Base-by-base conservation (phyloP, 2,888 invertebrate species). In the Oscheius onirici region DNA sequence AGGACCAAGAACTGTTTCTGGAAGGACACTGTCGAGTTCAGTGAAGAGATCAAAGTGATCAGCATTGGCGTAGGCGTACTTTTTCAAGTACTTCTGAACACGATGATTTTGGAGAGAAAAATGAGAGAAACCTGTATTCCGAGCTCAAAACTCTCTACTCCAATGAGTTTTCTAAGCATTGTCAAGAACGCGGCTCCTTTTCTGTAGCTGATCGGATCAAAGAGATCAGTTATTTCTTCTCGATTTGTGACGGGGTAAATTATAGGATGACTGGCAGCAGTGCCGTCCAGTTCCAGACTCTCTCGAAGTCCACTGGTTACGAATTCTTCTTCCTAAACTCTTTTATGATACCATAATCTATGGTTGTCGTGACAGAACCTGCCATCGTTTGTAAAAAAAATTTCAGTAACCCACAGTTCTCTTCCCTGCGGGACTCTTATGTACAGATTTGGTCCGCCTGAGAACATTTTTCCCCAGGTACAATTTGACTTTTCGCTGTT, bases 181-280 rank as follows among this genome's bases (percentile, higher is more conserved):
- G 80, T 74, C 10, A 87, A 71, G 2, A 87, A 77, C 5, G 83
- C 72, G 3, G 75, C 84, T 51, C 86, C 85, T 63, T 76, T 95
- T 63, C 92, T 92, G 86, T 95, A 95, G 0, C 94, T 94, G 79
- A 95, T 95, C 71, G 92, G 91, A 87, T 94, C 94, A 84, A 94
- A 94, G 57, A 94, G 93, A 84, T 95, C 94, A 73, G 92, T 92
- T 46, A 95, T 94, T 89, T 95, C 94, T 83, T 93, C 93, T 0
- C 94, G 94, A 88, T 94, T 92, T 3, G 91, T 91, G 10, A 95
- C 95, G 84, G 72, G 63, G 0, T 94, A 92, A 0, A 92, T 93
- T 72, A 95, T 93, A 77, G 93, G 93, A 88, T 95, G 95, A 0
- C 94, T 94, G 0, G 93, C 92, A 51, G 77, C 77, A 13, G 69